These are phyloP conservation scores for Mareca strepera DNA, from an alignment of 2,797 vertebrate genomes.

Conservation along the genomic window DNA sequence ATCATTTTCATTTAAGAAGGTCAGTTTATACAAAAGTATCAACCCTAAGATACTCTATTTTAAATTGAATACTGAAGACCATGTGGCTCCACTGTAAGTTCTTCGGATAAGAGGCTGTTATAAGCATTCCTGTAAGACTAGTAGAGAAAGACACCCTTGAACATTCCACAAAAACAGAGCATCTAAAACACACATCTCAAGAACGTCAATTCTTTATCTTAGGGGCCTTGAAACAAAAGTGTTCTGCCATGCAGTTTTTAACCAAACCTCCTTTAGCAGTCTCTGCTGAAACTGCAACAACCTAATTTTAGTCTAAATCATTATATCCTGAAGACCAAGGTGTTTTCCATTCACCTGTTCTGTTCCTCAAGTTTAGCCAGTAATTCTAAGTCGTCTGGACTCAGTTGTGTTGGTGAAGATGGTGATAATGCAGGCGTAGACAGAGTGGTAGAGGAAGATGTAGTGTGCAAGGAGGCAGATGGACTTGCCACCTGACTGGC, in stretches of 20 bases:
- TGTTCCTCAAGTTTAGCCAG: conserved; percentile 97
- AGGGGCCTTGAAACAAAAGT: background rate
- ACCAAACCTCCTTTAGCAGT: background rate
- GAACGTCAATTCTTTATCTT: background rate
- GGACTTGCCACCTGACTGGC: conserved; percentile 98
- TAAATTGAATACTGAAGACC: background rate
- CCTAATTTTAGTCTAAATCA: background rate
- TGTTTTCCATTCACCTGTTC: conserved; percentile 86
- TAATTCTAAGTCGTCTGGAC: conserved; percentile 93
- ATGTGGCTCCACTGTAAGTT: background rate
- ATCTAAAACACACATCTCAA: background rate
- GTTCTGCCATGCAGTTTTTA: background rate
- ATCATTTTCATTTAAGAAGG: background rate
- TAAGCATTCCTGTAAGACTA: background rate
- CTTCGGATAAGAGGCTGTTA: background rate
- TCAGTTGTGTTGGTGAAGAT: conserved; percentile 87
- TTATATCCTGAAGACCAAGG: background rate
- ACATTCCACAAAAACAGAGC: background rate
- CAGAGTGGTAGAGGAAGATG: conserved; percentile 88
- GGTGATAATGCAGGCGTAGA: conserved; percentile 89
- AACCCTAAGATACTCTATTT: background rate
- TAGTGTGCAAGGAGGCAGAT: conserved; percentile 84
- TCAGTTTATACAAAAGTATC: background rate
- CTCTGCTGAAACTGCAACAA: background rate
- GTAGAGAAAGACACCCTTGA: background rate